phyloP scores from a whole-genome alignment of 2,113 vertebrate genomes.

The Grallaria varia region DNA sequence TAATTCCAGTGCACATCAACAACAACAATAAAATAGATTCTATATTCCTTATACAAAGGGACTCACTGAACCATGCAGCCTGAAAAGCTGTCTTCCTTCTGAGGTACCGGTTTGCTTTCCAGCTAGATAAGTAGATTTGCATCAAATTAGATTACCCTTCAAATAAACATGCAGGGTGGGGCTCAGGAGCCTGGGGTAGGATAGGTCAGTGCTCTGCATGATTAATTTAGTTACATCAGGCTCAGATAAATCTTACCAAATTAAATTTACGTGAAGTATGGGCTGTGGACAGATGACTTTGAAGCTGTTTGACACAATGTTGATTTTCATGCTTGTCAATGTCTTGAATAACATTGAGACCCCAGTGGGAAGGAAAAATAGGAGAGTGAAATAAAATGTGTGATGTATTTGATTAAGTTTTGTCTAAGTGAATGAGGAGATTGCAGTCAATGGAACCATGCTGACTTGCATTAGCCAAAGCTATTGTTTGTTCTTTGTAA shows the following conservation, averaged over 20 bases:
- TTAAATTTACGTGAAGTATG: not conserved
- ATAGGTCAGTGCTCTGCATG: not conserved
- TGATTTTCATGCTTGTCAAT: not conserved
- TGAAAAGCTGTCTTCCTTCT: not conserved
- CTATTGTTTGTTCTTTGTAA: not conserved
- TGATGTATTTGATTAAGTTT: not conserved
- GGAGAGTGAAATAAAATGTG: not conserved
- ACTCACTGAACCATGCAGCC: not conserved
- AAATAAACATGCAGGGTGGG: not conserved
- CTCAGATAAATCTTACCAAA: not conserved
- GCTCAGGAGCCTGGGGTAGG: not conserved
- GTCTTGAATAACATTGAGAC: not conserved
- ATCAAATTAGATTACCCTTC: conserved; percentile 8
- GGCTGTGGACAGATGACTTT: not conserved
- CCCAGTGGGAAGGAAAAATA: not conserved
- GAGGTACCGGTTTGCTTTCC: not conserved
- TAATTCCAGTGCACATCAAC: not conserved
- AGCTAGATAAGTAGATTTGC: not conserved
- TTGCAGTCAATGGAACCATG: not conserved
- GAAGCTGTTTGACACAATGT: not conserved
- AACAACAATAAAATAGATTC: not conserved
- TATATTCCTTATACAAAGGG: not conserved
- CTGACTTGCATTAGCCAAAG: not conserved
- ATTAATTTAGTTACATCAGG: not conserved
- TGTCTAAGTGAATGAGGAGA: not conserved